Evolutionary conservation across 2,113 vertebrate species (phyloP), one percentile per base, ranked within the genome.

Genomic region (Hypomesus transpacificus): DNA sequence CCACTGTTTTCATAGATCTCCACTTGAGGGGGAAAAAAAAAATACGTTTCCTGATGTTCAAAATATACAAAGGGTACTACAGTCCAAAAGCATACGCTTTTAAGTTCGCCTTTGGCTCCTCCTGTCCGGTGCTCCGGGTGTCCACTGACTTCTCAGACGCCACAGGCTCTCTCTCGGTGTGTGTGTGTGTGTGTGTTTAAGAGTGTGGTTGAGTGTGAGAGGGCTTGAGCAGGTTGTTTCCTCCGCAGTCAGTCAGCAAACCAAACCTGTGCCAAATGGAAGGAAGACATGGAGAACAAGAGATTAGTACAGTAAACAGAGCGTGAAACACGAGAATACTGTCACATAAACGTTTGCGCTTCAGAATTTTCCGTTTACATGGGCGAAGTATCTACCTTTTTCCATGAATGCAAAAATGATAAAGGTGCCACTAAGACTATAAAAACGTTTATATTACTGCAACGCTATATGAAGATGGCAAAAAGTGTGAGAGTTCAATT

Each of bases 41-140:
- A 77, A 76, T 28, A 16, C 14, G 17, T 20, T 76, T 79, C 80
- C 77, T 85, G 77, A 82, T 80, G 76, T 76, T 78, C 71, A 79
- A 78, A 67, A 78, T 52, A 34, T 77, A 34, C 80, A 66, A 79
- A 80, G 73, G 82, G 89, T 66, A 71, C 52, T 82, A 24, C 59
- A 87, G 85, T 91, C 85, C 87, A 87, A 89, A 70, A 89, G 85
- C 82, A 61, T 60, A 75, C 50, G 76, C 80, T 81, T 86, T 82
- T 86, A 50, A 68, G 57, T 74, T 54, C 85, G 81, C 84, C 62
- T 79, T 66, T 21, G 46, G 80, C 73, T 87, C 81, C 80, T 82
- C 80, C 69, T 58, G 72, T 81, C 59, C 54, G 66, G 65, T 67
- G 68, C 70, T 79, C 64, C 79, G 59, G 75, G 68, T 66, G 71